Evolutionary conservation across 2,888 invertebrate species (phyloP).

Genomic region (Lamellibrachia columna): DNA sequence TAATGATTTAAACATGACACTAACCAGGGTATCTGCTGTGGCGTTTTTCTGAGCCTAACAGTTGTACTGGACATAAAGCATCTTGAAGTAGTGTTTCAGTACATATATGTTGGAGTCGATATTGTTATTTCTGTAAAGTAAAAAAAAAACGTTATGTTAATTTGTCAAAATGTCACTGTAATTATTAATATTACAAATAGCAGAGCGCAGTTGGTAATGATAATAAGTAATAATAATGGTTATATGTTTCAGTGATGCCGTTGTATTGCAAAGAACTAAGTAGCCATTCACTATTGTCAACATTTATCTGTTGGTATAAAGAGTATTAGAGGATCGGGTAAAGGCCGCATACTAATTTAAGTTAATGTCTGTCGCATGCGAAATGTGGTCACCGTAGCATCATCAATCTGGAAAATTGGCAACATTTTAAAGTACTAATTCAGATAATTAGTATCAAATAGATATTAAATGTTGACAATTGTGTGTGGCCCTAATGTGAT

Average conservation of each 20-base stretch:
- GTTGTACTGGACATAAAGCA: too few species aligned
- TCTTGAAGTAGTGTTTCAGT: neutral
- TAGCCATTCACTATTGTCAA: too few species aligned
- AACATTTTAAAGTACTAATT: too few species aligned
- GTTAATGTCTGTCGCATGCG: too few species aligned
- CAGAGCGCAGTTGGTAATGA: neutral
- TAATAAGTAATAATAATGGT: neutral
- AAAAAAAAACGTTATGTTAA: neutral
- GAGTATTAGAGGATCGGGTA: too few species aligned
- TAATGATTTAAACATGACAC: neutral
- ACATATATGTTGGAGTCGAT: neutral
- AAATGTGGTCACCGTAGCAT: too few species aligned
- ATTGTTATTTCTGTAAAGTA: neutral
- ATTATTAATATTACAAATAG: neutral
- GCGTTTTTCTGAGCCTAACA: neutral
- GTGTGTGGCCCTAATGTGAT: too few species aligned
- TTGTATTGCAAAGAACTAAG: neutral
- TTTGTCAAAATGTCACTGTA: neutral
- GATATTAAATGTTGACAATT: too few species aligned
- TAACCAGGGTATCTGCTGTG: neutral
- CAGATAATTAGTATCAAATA: too few species aligned
- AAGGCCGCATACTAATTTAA: too few species aligned
- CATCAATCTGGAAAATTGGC: too few species aligned
- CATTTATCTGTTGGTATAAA: too few species aligned
- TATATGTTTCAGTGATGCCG: neutral